Evolutionary conservation across 2,113 vertebrate species (phyloP).

Genomic region (Nyctereutes procyonoides): DNA sequence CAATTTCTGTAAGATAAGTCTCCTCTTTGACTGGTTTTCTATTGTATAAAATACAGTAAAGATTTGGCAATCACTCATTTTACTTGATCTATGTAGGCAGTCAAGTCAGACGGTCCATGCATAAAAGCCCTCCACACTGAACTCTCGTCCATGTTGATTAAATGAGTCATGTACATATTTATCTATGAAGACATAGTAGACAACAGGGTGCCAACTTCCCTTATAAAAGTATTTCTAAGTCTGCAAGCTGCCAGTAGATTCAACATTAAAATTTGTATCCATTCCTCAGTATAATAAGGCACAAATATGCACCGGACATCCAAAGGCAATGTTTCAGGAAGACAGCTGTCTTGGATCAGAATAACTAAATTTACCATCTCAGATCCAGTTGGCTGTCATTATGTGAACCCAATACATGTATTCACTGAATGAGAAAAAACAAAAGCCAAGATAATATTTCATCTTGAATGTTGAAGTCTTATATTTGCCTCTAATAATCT

Average conservation of each 20-base stretch:
- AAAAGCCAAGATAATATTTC: conserved; percentile 43
- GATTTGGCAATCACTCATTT: not conserved
- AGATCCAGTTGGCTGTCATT: not conserved
- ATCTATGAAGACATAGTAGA: not conserved
- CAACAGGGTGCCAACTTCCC: not conserved
- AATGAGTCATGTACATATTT: not conserved
- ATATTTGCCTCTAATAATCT: not conserved
- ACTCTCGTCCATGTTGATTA: not conserved
- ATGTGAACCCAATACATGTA: not conserved
- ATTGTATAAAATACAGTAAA: not conserved
- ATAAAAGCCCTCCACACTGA: not conserved
- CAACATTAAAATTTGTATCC: not conserved
- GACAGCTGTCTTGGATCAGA: not conserved
- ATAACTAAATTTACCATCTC: conserved; percentile 12
- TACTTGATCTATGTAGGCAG: not conserved
- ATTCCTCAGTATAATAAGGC: conserved; percentile 32
- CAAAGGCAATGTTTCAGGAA: not conserved
- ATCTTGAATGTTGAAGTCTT: conserved; percentile 35
- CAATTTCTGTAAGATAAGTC: conserved; percentile 21
- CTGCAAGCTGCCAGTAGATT: not conserved
- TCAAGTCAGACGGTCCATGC: not conserved
- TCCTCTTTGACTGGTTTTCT: conserved; percentile 28
- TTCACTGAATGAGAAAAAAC: not conserved
- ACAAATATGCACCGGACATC: not conserved
- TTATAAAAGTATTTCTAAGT: not conserved